Evolutionary conservation across 2,797 vertebrate species (phyloP).

Genomic region (Pipistrellus pipistrellus): DNA sequence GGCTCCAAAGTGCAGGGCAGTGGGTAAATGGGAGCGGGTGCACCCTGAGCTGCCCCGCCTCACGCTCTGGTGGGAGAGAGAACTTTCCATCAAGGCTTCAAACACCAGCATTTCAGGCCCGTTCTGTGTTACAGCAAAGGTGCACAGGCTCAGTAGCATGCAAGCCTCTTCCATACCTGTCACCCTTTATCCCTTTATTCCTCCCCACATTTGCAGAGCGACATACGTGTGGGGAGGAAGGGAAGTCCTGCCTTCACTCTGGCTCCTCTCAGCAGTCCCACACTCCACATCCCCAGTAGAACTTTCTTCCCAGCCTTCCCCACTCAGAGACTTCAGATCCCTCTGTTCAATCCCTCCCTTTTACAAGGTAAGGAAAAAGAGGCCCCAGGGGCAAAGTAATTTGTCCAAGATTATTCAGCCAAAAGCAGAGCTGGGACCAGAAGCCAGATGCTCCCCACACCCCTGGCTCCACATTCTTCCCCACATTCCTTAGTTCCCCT

Average conservation of each 20-base stretch:
- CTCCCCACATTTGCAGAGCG: background rate
- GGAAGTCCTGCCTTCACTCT: background rate
- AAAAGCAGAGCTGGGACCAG: constrained; percentile 33
- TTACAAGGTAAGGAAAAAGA: background rate
- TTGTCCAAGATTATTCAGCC: background rate
- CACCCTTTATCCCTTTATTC: background rate
- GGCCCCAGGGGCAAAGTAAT: background rate
- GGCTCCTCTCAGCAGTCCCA: background rate
- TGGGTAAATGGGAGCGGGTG: background rate
- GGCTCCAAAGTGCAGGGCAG: constrained; percentile 81
- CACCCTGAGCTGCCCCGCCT: background rate
- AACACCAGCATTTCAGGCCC: background rate
- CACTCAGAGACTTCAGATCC: background rate
- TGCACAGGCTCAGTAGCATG: background rate
- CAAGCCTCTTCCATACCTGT: background rate
- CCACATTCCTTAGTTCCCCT: background rate
- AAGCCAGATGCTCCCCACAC: background rate
- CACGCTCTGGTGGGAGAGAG: background rate
- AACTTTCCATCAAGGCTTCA: constrained; percentile 25
- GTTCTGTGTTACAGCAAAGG: background rate
- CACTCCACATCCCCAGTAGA: background rate
- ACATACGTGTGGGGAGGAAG: background rate
- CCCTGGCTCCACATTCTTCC: background rate
- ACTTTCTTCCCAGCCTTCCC: background rate
- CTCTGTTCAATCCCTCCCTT: background rate